Evolutionary conservation across 2,113 vertebrate species (phyloP), one percentile per base, ranked within the genome.

Genomic region (Rhabdomys dilectus): DNA sequence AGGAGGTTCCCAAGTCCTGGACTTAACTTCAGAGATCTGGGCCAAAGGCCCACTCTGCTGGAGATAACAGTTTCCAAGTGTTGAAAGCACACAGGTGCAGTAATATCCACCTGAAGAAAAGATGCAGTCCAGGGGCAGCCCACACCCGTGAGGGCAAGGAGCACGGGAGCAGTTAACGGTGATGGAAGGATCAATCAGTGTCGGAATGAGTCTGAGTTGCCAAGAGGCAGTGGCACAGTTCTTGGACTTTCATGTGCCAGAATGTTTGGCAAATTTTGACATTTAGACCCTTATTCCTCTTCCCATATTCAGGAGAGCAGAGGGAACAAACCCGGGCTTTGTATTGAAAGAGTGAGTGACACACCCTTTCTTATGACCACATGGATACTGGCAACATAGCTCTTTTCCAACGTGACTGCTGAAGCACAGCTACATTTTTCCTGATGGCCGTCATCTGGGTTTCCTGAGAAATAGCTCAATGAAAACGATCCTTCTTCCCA

Each of bases 101-200:
- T 31, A 3, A 31, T 29, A 9, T 42, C 26, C 4, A n/a, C 60
- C 29, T 34, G 34, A 48, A 2, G 16, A 64, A 26, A 34, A 13
- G 53, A 64, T 6, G 19, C 31, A 19, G 0, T 58, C 31, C 39
- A 26, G 21, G 53, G 77, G 16, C 5, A 7, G 0, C 0, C 12
- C 17, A 3, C 0, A 21, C 9, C 45, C 5, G 2, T 9, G 45
- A 85, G 1, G 21, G 73, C 2, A 34, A 62, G 17, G 34, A 3
- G 1, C 36, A 45, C 3, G n/a, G 22, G 29, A 8, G 15, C 3
- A 1, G 42, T 6, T 9, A 29, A 0, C 1, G 36, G 51, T 26
- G 3, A 42, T 0, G 17, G 16, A 22, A 64, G 0, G 29, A 36
- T 4, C 0, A 2, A 1, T 0, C 39, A 13, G 4, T 7, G 5